A percentile compares a stretch with the other conserved stretches of the same genome.
These are phyloP conservation scores for Cybosia mesomella DNA, from an alignment of 2,888 invertebrate genomes.

Conservation along the genomic window DNA sequence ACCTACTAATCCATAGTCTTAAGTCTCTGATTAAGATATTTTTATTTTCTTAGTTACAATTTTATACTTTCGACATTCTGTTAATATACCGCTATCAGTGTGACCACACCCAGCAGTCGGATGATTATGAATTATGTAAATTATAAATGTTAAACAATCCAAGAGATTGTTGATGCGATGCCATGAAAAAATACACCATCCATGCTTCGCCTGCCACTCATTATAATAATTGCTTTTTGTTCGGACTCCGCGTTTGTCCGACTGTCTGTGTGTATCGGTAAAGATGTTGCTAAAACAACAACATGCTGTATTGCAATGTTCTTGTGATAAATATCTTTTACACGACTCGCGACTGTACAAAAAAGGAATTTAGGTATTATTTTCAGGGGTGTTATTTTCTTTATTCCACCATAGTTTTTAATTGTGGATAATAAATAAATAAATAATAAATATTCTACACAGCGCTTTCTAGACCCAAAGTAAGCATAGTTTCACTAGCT, in stretches of 20 bases:
- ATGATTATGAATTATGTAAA: conserved; percentile 85
- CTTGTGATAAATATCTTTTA: not conserved
- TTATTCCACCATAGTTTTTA: too few relatives aligned
- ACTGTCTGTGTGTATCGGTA: conserved; percentile 36
- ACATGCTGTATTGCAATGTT: not conserved
- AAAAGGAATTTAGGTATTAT: not conserved
- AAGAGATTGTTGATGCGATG: conserved; percentile 77
- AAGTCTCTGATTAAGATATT: too few relatives aligned
- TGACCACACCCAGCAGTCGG: conserved; percentile 53
- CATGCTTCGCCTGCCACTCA: conserved; percentile 74
- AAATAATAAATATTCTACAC: too few relatives aligned
- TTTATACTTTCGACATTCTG: not conserved
- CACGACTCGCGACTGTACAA: too few relatives aligned
- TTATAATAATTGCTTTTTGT: conserved; percentile 79
- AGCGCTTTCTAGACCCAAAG: too few relatives aligned
- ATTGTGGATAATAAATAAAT: too few relatives aligned
- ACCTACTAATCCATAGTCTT: too few relatives aligned
- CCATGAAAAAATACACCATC: conserved; percentile 74
- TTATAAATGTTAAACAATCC: conserved; percentile 81
- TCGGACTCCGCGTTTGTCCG: conserved; percentile 58
- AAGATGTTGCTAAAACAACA: conserved; percentile 9
- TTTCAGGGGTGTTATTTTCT: not conserved
- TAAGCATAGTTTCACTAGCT: too few relatives aligned
- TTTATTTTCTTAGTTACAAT: too few relatives aligned
- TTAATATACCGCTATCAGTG: conserved; percentile 55